Percentiles rank a stretch among this genome's conserved stretches.
These are phyloP conservation scores for Cotesia chilonis DNA, from an alignment of 1,140 invertebrate species.

Conservation along the genomic window DNA sequence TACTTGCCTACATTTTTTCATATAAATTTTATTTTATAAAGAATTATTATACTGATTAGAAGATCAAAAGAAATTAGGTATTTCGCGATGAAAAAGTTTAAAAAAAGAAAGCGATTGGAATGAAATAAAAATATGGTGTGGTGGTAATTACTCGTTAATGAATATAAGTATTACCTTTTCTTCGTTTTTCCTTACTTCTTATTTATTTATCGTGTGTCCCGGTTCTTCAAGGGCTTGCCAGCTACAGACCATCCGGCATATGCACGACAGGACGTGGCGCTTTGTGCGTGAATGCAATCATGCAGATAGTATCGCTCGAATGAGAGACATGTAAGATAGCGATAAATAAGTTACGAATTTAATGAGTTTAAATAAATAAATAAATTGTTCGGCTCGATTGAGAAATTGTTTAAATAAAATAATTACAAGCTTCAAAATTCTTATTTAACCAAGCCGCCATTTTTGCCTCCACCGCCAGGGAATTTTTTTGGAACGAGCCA, in stretches of 20 bases:
- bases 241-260: background rate
- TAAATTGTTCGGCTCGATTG: background rate
- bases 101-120: background rate
- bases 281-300: conserved; percentile 37
- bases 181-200: background rate
- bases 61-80: too few species aligned
- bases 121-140: background rate
- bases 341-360: background rate
- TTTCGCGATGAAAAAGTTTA: too few species aligned
- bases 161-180: too few species aligned
- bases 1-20: too few species aligned
- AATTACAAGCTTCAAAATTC: too few species aligned
- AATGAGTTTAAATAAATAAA: too few species aligned
- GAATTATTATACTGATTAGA: too few species aligned
- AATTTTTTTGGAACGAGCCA: too few species aligned
- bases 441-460: too few species aligned
- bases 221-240: conserved; percentile 3
- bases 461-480: too few species aligned
- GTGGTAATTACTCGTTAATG: too few species aligned
- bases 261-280: conserved; percentile 11
- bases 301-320: conserved; percentile 35
- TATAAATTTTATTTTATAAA: too few species aligned
- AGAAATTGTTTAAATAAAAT: background rate
- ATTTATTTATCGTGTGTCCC: background rate
- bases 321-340: conserved; percentile 3